Evolutionary conservation across 2,888 invertebrate species (phyloP).

Genomic region (Tenthredo scrophulariae): DNA sequence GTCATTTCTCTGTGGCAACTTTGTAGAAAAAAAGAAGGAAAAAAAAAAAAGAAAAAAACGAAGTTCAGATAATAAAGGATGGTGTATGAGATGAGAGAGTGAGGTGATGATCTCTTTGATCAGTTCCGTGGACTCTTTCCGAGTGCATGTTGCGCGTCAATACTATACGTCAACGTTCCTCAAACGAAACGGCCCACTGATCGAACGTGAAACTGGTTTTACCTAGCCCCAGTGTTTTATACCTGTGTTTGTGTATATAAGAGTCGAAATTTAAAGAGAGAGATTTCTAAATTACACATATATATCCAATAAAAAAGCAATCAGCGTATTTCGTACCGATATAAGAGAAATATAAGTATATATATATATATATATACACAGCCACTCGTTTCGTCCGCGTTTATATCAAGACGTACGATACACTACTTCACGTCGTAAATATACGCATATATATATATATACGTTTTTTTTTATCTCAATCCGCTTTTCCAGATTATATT

Average conservation of each 20-base stretch:
- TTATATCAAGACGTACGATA: too few relatives aligned
- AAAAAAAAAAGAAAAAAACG: slow-evolving; percentile 38
- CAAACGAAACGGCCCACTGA: slow-evolving; percentile 10
- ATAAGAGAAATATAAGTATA: neutral
- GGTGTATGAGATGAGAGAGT: slow-evolving; percentile 51
- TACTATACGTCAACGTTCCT: slow-evolving; percentile 40
- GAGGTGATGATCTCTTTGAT: slow-evolving; percentile 62
- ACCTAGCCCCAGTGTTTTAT: neutral
- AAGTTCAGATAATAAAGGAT: slow-evolving; percentile 50
- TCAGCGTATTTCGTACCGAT: neutral
- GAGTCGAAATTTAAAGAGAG: slow-evolving; percentile 7
- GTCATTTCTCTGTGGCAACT: slow-evolving; percentile 56
- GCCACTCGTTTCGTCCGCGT: too few relatives aligned
- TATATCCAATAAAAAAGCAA: neutral
- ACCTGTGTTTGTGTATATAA: neutral
- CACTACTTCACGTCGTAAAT: neutral
- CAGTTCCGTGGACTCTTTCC: slow-evolving; percentile 66
- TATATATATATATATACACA: neutral
- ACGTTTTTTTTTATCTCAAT: too few relatives aligned
- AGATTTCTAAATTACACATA: slow-evolving; percentile 8
- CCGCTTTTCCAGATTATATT: neutral
- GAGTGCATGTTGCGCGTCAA: slow-evolving; percentile 61
- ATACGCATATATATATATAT: neutral
- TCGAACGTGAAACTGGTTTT: slow-evolving; percentile 34
- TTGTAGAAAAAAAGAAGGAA: slow-evolving; percentile 39